Evolutionary conservation across 2,113 vertebrate species (phyloP).

Genomic region (Grus americana): DNA sequence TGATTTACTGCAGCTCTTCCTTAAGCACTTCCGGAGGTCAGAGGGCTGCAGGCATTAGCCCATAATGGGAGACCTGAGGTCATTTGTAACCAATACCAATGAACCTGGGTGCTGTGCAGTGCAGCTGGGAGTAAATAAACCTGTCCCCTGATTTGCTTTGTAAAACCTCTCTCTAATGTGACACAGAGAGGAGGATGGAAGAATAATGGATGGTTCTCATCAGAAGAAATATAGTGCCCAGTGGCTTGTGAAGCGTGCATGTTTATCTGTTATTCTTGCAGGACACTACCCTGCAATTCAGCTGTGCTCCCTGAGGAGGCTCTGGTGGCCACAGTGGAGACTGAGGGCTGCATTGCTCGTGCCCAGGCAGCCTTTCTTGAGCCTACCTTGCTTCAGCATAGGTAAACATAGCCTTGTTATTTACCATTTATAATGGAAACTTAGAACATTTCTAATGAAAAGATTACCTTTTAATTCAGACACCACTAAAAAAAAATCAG

Average conservation of each 20-base stretch:
- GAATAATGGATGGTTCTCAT: constrained; percentile 29
- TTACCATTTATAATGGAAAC: not conserved
- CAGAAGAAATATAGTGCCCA: constrained; percentile 46
- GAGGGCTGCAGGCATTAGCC: constrained; percentile 66
- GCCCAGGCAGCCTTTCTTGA: not conserved
- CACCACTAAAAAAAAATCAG: not conserved
- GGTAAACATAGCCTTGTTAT: not conserved
- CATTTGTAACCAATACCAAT: constrained; percentile 45
- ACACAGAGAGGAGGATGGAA: not conserved
- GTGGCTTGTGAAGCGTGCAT: not conserved
- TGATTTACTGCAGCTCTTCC: constrained; percentile 75
- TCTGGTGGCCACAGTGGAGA: not conserved
- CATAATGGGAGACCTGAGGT: constrained; percentile 63
- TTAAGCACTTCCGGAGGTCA: constrained; percentile 81
- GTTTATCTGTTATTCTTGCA: constrained; percentile 58
- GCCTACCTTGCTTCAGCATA: not conserved
- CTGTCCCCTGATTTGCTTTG: constrained; percentile 8
- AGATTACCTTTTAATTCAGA: not conserved
- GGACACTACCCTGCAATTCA: not conserved
- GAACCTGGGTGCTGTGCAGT: not conserved
- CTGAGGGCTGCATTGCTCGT: not conserved
- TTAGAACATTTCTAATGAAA: not conserved
- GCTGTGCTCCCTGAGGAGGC: not conserved
- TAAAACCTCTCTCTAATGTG: not conserved
- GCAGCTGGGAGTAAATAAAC: constrained; percentile 41